Evolutionary conservation across 2,888 invertebrate genomes (phyloP), one percentile per base, ranked within the genome.

Genomic region (Thereva unica): DNA sequence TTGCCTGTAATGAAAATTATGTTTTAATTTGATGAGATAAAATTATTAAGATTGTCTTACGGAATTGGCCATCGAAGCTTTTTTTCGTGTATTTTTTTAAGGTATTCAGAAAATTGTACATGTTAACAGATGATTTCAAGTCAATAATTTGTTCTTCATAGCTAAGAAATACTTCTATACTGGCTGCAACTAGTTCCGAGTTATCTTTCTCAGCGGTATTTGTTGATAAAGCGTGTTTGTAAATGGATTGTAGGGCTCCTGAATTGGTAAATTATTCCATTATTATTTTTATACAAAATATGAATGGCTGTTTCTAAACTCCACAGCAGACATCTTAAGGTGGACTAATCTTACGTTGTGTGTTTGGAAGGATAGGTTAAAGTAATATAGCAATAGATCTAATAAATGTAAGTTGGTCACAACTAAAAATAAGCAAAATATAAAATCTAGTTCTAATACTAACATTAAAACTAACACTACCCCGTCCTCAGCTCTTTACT

Each of bases 91-190:
- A 73, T 49, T 74, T 74, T 12, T 74, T 73, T 41, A 80, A 54
- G 2, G 74, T 73, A 35, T 72, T 63, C 47, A 78, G 44, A 44
- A 80, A 67, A 47, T 77, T 74, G 52, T 77, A 74, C 6, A 80
- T 70, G 66, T 80, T 75, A 8, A 80, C 77, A 0, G 79, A 77
- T 2, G 79, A 76, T 68, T 77, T 74, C 3, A 80, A 68, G 12
- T 75, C 76, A 1, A 79, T 57, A 5, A 77, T 70, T 0, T 75
- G 71, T 47, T 71, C 64, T 61, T 79, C 78, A 49, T 73, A 76
- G 50, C 71, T 67, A 3, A 74, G 45, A 41, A 75, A 75, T 42
- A 74, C 72, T 1, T 74, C 70, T 44, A 80, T 78, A 9, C 73
- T 72, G 10, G 75, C 72, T 0, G 64, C 35, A 1, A 76, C 72